Percentiles rank a stretch among this genome's conserved stretches.
Conservation (phyloP, 1,140 invertebrate genomes). For the Bombyx mandarina region DNA sequence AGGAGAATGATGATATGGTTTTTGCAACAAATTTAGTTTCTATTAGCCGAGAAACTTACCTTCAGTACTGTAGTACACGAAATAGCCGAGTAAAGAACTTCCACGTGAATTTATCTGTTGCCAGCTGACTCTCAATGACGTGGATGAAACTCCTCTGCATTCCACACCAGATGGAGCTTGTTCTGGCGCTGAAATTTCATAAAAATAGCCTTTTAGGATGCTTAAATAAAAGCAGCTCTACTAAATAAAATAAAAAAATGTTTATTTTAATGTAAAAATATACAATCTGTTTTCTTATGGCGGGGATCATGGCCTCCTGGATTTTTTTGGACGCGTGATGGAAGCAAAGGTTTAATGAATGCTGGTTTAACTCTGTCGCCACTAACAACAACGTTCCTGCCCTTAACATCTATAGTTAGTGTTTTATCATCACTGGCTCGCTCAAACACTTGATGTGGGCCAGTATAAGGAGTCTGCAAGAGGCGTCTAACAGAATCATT, state of each 20-base stretch:
- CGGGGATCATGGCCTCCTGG: too few species aligned
- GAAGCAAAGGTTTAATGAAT: neutral
- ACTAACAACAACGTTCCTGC: neutral
- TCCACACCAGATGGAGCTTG: conserved; percentile 42
- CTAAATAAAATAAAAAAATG: too few species aligned
- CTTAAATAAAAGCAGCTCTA: too few species aligned
- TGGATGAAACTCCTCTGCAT: conserved; percentile 45
- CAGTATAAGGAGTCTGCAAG: conserved; percentile 2
- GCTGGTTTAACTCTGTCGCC: conserved; percentile 3
- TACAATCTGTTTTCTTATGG: too few species aligned
- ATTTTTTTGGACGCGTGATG: too few species aligned
- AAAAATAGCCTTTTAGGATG: neutral
- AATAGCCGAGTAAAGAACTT: conserved; percentile 44
- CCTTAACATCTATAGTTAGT: conserved; percentile 1
- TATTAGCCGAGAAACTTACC: conserved; percentile 19
- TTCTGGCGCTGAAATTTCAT: conserved; percentile 41
- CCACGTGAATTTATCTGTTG: conserved; percentile 37
- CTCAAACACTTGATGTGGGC: neutral
- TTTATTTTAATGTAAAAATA: neutral
- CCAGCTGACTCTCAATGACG: conserved; percentile 45
- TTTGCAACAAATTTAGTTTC: too few species aligned
- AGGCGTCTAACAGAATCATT: neutral
- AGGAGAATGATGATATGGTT: too few species aligned
- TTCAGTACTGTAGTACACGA: conserved; percentile 45
- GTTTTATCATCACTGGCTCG: conserved; percentile 3